These are phyloP conservation scores for Meghimatium bilineatum DNA, from an alignment of 2,888 invertebrate genomes.

Conservation along the genomic window DNA sequence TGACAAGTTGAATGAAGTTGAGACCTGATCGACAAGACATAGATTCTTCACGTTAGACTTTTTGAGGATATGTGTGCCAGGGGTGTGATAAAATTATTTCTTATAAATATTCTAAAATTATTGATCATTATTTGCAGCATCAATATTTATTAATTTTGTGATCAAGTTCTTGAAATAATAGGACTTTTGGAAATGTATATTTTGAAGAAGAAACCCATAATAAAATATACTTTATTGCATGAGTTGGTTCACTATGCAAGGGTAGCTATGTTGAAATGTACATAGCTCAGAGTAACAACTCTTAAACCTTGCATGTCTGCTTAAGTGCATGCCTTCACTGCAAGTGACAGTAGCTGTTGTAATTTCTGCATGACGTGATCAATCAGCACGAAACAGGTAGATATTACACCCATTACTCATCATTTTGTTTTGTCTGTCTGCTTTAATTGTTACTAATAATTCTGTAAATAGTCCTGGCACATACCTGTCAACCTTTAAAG, in stretches of 20 bases:
- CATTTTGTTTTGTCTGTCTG: background rate
- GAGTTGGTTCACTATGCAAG: background rate
- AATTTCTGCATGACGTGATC: background rate
- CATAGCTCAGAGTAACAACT: slow-evolving; percentile 3
- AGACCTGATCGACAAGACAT: no score
- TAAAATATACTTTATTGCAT: background rate
- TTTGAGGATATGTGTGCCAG: no score
- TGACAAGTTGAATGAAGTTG: no score
- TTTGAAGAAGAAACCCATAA: background rate
- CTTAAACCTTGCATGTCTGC: slow-evolving; percentile 16
- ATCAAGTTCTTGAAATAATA: background rate
- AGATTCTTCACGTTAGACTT: no score
- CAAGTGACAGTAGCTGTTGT: background rate
- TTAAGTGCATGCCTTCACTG: background rate
- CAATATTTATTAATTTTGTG: background rate
- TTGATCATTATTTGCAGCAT: background rate
- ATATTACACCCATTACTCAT: slow-evolving; percentile 25
- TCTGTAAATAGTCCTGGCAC: no score
- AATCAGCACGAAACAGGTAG: slow-evolving; percentile 31
- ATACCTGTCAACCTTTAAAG: no score
- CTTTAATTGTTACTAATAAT: background rate
- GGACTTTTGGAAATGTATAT: background rate
- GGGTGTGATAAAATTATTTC: no score
- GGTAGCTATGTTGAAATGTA: slow-evolving; percentile 5
- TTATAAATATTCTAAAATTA: no score